Evolutionary conservation across 2,113 vertebrate genomes (phyloP).

Genomic region (Coregonus clupeaformis): DNA sequence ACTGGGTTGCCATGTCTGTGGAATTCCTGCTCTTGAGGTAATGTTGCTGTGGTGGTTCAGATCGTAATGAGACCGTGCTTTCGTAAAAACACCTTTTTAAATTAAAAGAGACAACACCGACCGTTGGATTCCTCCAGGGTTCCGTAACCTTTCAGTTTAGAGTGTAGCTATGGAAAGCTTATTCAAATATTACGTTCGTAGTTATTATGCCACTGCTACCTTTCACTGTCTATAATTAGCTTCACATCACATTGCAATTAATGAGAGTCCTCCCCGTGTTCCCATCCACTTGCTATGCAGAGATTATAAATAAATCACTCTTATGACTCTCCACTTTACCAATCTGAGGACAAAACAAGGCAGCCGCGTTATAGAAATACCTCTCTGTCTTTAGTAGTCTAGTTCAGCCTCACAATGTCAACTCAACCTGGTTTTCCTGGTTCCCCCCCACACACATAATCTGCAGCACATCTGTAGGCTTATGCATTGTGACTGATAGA

Average conservation of each 20-base stretch:
- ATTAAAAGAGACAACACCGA: background rate
- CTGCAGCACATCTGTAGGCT: constrained; percentile 47
- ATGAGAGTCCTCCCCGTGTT: constrained; percentile 53
- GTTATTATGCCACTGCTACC: constrained; percentile 17
- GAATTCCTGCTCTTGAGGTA: background rate
- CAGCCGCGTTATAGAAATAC: constrained; percentile 53
- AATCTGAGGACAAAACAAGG: constrained; percentile 55
- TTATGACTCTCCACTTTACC: constrained; percentile 38
- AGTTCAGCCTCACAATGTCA: constrained; percentile 56
- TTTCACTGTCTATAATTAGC: constrained; percentile 27
- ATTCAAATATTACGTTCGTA: constrained; percentile 36
- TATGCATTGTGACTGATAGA: constrained; percentile 57
- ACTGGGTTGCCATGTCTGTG: background rate
- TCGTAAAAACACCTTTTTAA: background rate
- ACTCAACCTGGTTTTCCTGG: constrained; percentile 46
- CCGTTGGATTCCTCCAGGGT: background rate
- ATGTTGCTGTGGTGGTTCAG: background rate
- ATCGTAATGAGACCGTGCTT: background rate
- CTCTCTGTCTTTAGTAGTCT: constrained; percentile 32
- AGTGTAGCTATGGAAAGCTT: background rate
- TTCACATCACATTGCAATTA: constrained; percentile 46
- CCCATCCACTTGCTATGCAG: constrained; percentile 54
- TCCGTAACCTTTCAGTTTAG: constrained; percentile 22
- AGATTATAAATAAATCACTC: constrained; percentile 58
- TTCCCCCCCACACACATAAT: constrained; percentile 30